Evolutionary conservation across 2,113 vertebrate species (phyloP).

Genomic region (Austrofundulus limnaeus): DNA sequence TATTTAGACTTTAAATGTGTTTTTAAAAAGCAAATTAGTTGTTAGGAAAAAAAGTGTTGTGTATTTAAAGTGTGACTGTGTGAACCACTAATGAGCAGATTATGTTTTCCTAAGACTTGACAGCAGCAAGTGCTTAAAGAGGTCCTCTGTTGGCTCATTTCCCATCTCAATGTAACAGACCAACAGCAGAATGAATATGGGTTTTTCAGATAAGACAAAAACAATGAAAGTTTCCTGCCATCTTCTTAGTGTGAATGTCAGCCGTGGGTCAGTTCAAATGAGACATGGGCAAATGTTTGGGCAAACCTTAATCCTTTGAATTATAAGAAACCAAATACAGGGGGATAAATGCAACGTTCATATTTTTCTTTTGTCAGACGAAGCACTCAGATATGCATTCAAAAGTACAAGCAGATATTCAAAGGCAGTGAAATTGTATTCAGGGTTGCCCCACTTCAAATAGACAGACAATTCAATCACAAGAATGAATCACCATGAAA

Average conservation of each 20-base stretch:
- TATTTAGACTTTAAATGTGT: not conserved
- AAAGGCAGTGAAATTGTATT: conserved; percentile 7
- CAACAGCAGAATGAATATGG: conserved; percentile 2
- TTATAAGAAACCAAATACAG: not conserved
- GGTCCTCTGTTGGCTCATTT: not conserved
- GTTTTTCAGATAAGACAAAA: not conserved
- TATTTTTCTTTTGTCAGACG: not conserved
- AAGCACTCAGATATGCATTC: not conserved
- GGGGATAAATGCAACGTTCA: not conserved
- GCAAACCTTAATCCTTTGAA: not conserved
- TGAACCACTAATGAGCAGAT: not conserved
- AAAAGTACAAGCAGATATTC: conserved; percentile 11
- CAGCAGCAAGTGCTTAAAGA: not conserved
- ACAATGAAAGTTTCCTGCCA: not conserved
- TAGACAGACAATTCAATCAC: conserved; percentile 30
- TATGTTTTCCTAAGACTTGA: not conserved
- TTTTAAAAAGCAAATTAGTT: not conserved
- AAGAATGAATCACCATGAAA: conserved; percentile 5
- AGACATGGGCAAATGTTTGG: too few species aligned
- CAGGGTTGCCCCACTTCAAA: conserved; percentile 6
- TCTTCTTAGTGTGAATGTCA: not conserved
- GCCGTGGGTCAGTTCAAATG: not conserved
- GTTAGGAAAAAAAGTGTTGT: too few species aligned
- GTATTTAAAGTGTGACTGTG: not conserved
- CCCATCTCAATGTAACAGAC: not conserved